phyloP scores from a whole-genome alignment of 2,888 invertebrate genomes.

The Cheilosia vernalis region DNA sequence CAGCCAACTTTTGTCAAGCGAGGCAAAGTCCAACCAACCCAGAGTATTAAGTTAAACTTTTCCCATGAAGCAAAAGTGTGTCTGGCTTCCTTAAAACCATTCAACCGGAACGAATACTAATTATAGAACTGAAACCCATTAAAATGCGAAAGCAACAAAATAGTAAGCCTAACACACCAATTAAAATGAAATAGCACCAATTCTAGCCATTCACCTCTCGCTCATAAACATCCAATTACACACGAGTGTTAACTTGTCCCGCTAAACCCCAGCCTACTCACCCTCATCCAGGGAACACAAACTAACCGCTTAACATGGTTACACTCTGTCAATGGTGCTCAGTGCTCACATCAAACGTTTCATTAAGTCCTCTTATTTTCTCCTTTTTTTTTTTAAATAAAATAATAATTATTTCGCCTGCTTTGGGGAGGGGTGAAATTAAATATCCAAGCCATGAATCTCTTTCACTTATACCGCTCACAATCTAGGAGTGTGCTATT shows the following conservation, averaged over 20 bases:
- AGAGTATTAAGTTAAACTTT: no score
- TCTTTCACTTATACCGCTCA: conserved; percentile 45
- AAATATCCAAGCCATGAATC: conserved; percentile 45
- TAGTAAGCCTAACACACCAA: conserved; percentile 20
- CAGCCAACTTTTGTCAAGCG: no score
- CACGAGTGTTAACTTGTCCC: conserved; percentile 31
- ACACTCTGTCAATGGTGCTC: conserved; percentile 58
- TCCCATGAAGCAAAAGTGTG: background rate
- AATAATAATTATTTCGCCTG: conserved; percentile 20
- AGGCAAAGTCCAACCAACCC: no score
- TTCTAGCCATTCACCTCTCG: conserved; percentile 60
- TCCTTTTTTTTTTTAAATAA: conserved; percentile 2
- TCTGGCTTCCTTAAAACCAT: conserved; percentile 13
- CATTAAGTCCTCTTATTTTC: conserved; percentile 47
- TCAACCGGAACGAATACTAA: conserved; percentile 30
- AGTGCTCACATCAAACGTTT: conserved; percentile 48
- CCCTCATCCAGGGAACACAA: conserved; percentile 17
- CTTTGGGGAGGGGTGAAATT: conserved; percentile 41
- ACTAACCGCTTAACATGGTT: conserved; percentile 63
- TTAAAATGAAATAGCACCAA: conserved; percentile 62
- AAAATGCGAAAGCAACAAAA: conserved; percentile 22
- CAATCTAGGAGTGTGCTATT: conserved; percentile 57
- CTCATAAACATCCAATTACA: conserved; percentile 61
- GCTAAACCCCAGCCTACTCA: conserved; percentile 1
- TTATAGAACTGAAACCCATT: conserved; percentile 15